Base-by-base conservation (phyloP, 23 tunicate species). In the Phallusia fumigata region DNA sequence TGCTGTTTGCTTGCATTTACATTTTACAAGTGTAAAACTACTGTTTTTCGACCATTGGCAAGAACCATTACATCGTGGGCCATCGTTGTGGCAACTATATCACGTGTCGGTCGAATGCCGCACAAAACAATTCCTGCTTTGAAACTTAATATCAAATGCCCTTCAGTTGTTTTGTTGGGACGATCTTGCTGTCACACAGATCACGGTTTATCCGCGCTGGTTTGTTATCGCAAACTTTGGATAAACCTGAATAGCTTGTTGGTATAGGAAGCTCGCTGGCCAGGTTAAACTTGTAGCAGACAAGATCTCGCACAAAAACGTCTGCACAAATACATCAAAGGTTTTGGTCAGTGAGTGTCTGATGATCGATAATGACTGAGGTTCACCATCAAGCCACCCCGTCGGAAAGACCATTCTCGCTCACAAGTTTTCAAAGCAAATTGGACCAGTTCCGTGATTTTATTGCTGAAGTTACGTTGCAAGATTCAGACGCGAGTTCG, bases 391-490 rank as follows among this genome's bases (percentile, higher is more conserved):
- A 64, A 26, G 50, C 76, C 31, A 35, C 90, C 13, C 85, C 90
- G 19, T 36, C 76, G 0, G 84, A 77, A 53, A 53, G 96, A 28
- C 96, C 96, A 18, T 65, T 82, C 31, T 91, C 96, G 22, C 47
- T 84, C 32, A 32, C 78, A 18, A 81, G 87, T 81, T 91, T 91
- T 76, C 96, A 86, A 36, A 77, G 90, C n/a, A 85, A 86, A 40
- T 83, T 91, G 69, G 96, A 91, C 65, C 82, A 86, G 65, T 91
- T 91, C 47, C 80, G 87, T 52, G 47, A 80, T 51, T 91, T 77
- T 52, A 91, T 91, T 73, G 90, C 96, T 0, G 74, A 83, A 69
- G 90, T 86, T 24, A 91, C 96, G 0, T 36, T 91, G 81, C 96
- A 91, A 47, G 90, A 91, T 73, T 19, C 84, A 2, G 88, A 83